Evolutionary conservation across 2,888 invertebrate species (phyloP), one percentile per base, ranked within the genome.

Genomic region (Heliconius aoede): DNA sequence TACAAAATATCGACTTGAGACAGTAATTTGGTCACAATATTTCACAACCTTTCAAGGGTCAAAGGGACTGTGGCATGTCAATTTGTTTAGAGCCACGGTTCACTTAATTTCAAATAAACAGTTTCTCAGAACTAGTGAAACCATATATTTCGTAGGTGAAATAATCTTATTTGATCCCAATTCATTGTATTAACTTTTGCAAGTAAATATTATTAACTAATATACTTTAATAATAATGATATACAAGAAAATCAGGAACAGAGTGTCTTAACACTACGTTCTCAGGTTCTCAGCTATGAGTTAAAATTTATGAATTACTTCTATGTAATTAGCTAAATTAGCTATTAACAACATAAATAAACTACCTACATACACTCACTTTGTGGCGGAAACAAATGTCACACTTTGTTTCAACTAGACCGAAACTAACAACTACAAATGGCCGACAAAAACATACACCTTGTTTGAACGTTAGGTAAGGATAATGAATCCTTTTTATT

Each of bases 71-170:
- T 26, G 58, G 72, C 60, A 32, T 61, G 60, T 72, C 72, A 60
- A 72, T 72, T 72, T 72, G 40, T 72, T 26, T 60, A 60, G 72
- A 72, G 26, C 72, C n/a, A 55, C 51, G 51, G 51, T 69, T 40
- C 72, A 58, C 36, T 72, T 72, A 72, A 72, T 26, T 61, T 61
- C 36, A 61, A 60, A 72, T 60, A 60, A 18, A 9, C 26, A 40
- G 36, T 58, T 58, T 58, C 60, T 18, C 40, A 28, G 30, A 69
- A n/a, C 51, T 51, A n/a, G n/a, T 69, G 13, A 7, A 69, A 30
- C n/a, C 15, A 32, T 55, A 55, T 55, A 21, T 28, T 68, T 11
- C 13, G 51, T 28, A 18, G 28, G 28, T 28, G 11, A 68, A 51
- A n/a, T 68, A 30, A 13, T 51, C 5, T 68, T 1, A 30, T 21